These are phyloP conservation scores for Diarsia mendica DNA, from an alignment of 2,888 invertebrate genomes.

Conservation along the genomic window DNA sequence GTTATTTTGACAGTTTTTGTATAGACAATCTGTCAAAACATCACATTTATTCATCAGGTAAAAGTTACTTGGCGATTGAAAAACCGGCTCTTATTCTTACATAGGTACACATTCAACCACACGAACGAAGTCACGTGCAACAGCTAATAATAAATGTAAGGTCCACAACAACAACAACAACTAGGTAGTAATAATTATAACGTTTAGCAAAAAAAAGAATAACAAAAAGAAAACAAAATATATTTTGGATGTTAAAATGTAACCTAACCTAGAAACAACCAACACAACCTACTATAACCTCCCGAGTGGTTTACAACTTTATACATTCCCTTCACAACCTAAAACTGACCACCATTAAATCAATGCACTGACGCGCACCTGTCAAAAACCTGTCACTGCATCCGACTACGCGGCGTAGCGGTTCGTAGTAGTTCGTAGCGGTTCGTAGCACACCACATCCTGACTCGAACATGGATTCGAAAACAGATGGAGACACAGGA, in stretches of 20 bases:
- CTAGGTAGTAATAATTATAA: not conserved
- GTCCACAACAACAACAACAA: not conserved
- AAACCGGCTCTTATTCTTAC: too few relatives aligned
- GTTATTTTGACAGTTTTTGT: too few relatives aligned
- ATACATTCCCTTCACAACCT: not conserved
- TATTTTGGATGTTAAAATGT: not conserved
- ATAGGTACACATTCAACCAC: not conserved
- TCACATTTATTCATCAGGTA: too few relatives aligned
- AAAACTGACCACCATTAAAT: not conserved
- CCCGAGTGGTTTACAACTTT: not conserved
- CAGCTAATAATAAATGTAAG: not conserved
- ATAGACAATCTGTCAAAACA: too few relatives aligned
- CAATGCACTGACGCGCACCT: not conserved
- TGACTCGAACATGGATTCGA: not conserved
- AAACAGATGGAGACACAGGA: not conserved
- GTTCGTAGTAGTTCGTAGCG: constrained; percentile 17
- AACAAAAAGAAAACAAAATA: not conserved
- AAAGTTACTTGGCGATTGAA: too few relatives aligned
- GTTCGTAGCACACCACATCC: constrained; percentile 4
- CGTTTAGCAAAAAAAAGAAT: not conserved
- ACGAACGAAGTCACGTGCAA: not conserved
- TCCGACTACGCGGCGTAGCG: not conserved
- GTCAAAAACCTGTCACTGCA: not conserved
- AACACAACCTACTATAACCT: not conserved
- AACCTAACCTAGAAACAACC: too few relatives aligned